Base-by-base conservation (phyloP, 2,797 vertebrate species). In the Simalia tracyae region DNA sequence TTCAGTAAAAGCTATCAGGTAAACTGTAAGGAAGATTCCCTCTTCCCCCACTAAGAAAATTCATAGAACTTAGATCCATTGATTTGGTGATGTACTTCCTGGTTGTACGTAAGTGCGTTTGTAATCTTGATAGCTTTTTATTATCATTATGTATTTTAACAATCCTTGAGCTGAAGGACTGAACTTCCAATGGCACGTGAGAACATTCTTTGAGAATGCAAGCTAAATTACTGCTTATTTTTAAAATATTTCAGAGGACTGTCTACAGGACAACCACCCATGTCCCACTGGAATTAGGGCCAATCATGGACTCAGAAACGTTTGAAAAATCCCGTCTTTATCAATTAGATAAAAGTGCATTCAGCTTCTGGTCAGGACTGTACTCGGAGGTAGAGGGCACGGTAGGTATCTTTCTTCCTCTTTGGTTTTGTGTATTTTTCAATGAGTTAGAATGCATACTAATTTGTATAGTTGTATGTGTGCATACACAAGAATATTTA, bases 241-340 rank as follows among this genome's bases (percentile, higher is more conserved):
- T 90, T 92, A 84, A 88, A 89, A 87, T 60, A 56, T 92, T 97
- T 94, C 97, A 99, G 99, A 98, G 99, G 91, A 98, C 96, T 57
- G 98, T 99, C 57, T 99, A 99, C 86, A 98, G 98, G 95, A 98
- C 98, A 28, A 99, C 98, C 28, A 98, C 97, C 68, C 98, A 98
- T 31, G 99, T 99, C 5, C 99, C 99, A 0, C 95, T 96, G 63
- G 99, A 99, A 90, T 95, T 99, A 54, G 99, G 98, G 87, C 98
- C 98, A 97, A 99, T 99, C 93, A 99, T 99, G 98, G 99, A 99
- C 94, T 97, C 98, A 0, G 98, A 99, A 96, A 99, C 99, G 0
- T 99, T 99, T 97, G 98, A 99, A 95, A 99, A 99, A 95, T 99
- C 99, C 17, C 99, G 99, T 68, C 98, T 99, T 31, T 99, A 99